A percentile compares a stretch with the other conserved stretches of the same genome.
phyloP scores from a whole-genome alignment of 2,113 vertebrate species.

The Neomonachus schauinslandi region DNA sequence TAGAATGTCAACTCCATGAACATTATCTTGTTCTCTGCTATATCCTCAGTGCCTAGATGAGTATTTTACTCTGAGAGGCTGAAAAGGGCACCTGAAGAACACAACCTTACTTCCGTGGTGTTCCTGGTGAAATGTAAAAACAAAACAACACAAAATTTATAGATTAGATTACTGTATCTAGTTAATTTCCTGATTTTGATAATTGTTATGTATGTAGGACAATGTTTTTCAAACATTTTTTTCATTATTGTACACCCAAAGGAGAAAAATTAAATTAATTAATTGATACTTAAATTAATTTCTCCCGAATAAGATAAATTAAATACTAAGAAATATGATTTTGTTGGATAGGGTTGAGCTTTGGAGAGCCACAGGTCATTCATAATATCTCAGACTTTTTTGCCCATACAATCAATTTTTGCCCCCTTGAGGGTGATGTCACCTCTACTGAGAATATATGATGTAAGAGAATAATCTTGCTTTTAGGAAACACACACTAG shows the following conservation, averaged over 20 bases:
- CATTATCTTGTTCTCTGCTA: background rate
- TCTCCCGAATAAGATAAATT: background rate
- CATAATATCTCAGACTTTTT: background rate
- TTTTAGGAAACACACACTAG: background rate
- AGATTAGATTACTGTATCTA: background rate
- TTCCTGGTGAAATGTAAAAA: background rate
- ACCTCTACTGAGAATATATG: background rate
- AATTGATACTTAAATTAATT: slow-evolving; percentile 33
- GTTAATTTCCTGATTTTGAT: slow-evolving; percentile 34
- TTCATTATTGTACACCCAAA: background rate
- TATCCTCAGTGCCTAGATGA: background rate
- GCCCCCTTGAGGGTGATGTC: background rate
- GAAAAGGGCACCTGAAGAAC: background rate
- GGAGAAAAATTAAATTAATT: background rate
- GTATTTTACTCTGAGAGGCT: background rate
- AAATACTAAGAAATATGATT: background rate
- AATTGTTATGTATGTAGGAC: background rate
- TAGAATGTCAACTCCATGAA: background rate
- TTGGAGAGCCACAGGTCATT: background rate
- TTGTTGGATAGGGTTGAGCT: background rate
- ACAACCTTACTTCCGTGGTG: background rate
- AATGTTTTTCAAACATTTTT: background rate
- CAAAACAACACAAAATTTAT: background rate
- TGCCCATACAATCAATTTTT: slow-evolving; percentile 3
- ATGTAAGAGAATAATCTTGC: background rate